phyloP scores from a whole-genome alignment of 2,797 vertebrate species.

The Hyperoplus immaculatus region DNA sequence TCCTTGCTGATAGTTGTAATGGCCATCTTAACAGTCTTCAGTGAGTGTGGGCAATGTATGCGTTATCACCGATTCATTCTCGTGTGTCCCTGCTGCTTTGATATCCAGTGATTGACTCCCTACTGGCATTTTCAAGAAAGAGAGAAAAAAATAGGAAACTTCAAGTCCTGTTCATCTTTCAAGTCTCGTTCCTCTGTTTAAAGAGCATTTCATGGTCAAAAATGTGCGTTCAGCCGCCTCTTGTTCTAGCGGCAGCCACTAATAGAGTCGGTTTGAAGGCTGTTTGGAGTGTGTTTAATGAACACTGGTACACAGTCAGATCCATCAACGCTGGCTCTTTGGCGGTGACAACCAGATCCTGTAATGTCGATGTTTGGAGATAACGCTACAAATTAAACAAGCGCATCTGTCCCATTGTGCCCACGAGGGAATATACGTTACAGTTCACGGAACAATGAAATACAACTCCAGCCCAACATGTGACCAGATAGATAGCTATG shows the following conservation, averaged over 20 bases:
- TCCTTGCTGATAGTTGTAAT: slow-evolving; percentile 39
- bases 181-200: slow-evolving; percentile 73
- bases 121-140: slow-evolving; percentile 72
- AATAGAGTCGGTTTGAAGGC: slow-evolving; percentile 81
- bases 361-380: slow-evolving; percentile 80
- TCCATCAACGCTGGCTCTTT: slow-evolving; percentile 75
- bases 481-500: slow-evolving; percentile 61
- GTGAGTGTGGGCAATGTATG: slow-evolving; percentile 39
- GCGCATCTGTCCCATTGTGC: slow-evolving; percentile 71
- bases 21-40: slow-evolving; percentile 51
- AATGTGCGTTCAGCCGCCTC: slow-evolving; percentile 66
- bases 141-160: slow-evolving; percentile 58
- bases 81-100: slow-evolving; percentile 67
- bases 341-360: slow-evolving; percentile 78
- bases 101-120: slow-evolving; percentile 79
- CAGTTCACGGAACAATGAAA: slow-evolving; percentile 62
- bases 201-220: slow-evolving; percentile 82
- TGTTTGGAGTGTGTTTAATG: slow-evolving; percentile 84
- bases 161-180: slow-evolving; percentile 77
- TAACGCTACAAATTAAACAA: slow-evolving; percentile 84
- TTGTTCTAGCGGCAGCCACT: slow-evolving; percentile 77
- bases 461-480: slow-evolving; percentile 59
- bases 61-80: slow-evolving; percentile 55
- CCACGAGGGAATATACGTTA: slow-evolving; percentile 77
- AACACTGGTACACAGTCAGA: slow-evolving; percentile 81